A percentile compares a stretch with the other conserved stretches of the same genome.
Conservation (phyloP, 1,140 invertebrate genomes). For the Zophobas atratus region DNA sequence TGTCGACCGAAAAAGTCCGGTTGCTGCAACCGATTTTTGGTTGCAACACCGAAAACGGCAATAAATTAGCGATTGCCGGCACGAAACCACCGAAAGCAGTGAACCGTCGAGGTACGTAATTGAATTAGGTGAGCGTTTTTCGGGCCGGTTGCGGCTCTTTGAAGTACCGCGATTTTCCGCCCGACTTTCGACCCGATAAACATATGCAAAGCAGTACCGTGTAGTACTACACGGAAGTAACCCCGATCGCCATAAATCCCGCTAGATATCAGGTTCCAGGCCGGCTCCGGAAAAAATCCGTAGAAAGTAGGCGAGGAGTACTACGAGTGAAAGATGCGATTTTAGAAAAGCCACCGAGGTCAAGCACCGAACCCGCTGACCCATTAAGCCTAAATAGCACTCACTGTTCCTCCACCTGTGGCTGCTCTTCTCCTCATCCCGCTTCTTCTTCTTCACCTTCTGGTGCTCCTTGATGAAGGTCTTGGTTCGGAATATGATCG, state of each 20-base stretch:
- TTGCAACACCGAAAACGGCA: too few species aligned
- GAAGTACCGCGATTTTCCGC: too few species aligned
- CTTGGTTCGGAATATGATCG: conserved; percentile 37
- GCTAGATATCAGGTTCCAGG: conserved; percentile 16
- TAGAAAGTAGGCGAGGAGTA: conserved; percentile 45
- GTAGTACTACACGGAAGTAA: neutral
- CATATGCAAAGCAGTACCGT: too few species aligned
- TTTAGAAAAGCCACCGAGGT: conserved; percentile 6
- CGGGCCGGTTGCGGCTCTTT: too few species aligned
- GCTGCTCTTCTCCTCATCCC: conserved; percentile 10
- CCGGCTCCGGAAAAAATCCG: conserved; percentile 4
- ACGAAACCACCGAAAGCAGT: too few species aligned
- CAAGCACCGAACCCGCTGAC: neutral
- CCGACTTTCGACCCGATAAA: too few species aligned
- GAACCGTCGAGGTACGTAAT: too few species aligned
- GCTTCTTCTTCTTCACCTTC: conserved; percentile 20
- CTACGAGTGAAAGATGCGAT: conserved; percentile 43
- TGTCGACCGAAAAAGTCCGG: too few species aligned
- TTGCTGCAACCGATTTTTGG: too few species aligned
- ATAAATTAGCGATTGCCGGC: too few species aligned
- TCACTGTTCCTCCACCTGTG: conserved; percentile 53
- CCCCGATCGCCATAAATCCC: neutral
- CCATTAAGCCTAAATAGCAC: conserved; percentile 28
- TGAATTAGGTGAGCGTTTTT: too few species aligned
- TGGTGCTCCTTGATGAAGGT: conserved; percentile 43